Conservation (phyloP, 2,888 invertebrate species). For the Diaphora mendica region DNA sequence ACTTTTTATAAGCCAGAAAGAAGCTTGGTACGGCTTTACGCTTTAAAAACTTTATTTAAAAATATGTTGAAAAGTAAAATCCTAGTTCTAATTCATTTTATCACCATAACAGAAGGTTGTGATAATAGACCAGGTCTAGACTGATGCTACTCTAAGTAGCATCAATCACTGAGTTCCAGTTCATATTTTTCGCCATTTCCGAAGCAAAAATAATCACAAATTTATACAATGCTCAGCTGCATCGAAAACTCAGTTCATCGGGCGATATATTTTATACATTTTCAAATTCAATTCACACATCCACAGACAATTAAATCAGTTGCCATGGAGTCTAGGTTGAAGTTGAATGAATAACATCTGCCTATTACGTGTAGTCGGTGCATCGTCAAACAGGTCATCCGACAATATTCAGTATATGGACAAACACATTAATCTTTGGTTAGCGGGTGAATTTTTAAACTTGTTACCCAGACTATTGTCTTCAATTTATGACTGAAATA, state of each 20-base stretch:
- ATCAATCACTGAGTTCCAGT: slow-evolving; percentile 15
- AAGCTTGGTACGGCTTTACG: background rate
- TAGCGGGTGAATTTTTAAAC: slow-evolving; percentile 63
- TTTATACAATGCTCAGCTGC: slow-evolving; percentile 41
- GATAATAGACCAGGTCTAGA: slow-evolving; percentile 10
- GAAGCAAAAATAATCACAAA: slow-evolving; percentile 18
- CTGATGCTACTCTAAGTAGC: slow-evolving; percentile 12
- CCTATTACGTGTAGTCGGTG: slow-evolving; percentile 75
- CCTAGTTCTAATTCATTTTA: background rate
- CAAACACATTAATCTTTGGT: slow-evolving; percentile 73
- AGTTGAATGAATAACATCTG: slow-evolving; percentile 73
- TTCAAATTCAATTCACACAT: slow-evolving; percentile 20
- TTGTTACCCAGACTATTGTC: slow-evolving; percentile 41
- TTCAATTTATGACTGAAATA: slow-evolving; percentile 48
- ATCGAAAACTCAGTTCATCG: slow-evolving; percentile 40
- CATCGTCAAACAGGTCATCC: slow-evolving; percentile 80
- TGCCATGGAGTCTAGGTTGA: slow-evolving; percentile 62
- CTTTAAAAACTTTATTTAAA: background rate
- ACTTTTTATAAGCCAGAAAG: background rate
- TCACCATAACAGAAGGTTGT: background rate
- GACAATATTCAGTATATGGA: slow-evolving; percentile 64
- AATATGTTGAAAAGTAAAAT: background rate
- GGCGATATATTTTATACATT: slow-evolving; percentile 32
- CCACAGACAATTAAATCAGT: slow-evolving; percentile 57
- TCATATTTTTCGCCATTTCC: slow-evolving; percentile 15